Evolutionary conservation across 1,140 invertebrate species (phyloP).

Genomic region (Drosophila erecta): DNA sequence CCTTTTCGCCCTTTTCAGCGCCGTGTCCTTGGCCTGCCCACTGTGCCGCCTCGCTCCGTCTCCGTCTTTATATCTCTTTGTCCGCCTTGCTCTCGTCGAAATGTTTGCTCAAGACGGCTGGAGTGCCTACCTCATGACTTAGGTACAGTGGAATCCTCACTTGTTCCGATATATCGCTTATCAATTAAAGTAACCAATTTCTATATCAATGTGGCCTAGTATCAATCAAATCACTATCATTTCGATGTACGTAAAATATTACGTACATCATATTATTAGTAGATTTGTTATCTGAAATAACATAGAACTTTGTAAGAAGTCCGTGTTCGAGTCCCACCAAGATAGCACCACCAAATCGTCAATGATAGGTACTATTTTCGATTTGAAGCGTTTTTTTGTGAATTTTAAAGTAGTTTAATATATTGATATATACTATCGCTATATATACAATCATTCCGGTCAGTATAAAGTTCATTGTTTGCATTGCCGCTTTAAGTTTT

Average conservation of each 20-base stretch:
- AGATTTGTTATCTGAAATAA: neutral
- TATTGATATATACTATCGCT: no score
- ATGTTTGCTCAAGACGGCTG: conserved; percentile 6
- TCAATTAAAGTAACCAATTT: neutral
- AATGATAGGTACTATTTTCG: no score
- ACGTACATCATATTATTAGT: no score
- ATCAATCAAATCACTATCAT: no score
- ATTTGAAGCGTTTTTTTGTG: no score
- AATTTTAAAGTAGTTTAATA: no score
- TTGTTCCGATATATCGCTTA: neutral
- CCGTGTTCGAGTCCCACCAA: no score
- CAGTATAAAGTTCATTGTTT: neutral
- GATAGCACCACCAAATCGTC: no score
- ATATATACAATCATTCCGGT: neutral
- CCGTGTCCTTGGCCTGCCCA: conserved; percentile 46
- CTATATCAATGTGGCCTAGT: neutral
- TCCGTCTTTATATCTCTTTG: neutral
- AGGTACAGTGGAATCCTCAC: conserved; percentile 3
- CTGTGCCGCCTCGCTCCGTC: conserved; percentile 9
- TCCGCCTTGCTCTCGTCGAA: neutral
- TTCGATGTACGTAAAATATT: no score
- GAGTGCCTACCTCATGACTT: conserved; percentile 15
- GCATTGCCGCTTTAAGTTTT: neutral
- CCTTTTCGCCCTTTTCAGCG: conserved; percentile 3
- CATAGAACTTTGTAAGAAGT: neutral